These are phyloP conservation scores for Thymelicus sylvestris DNA, from an alignment of 2,888 invertebrate species.

Conservation along the genomic window DNA sequence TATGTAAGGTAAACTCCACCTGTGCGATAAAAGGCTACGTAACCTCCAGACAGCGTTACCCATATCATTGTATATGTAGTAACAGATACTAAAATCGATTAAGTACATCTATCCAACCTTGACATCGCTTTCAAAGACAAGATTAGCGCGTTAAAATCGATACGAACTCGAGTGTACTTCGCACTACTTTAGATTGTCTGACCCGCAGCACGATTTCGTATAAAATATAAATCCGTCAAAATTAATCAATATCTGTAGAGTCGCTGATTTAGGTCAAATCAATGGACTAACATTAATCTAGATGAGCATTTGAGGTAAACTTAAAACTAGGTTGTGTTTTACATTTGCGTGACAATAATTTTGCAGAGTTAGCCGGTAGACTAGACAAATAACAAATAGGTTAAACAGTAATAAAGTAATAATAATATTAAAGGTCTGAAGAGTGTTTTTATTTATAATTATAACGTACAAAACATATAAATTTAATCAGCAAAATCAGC, in stretches of 20 bases:
- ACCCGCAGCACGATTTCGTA: slow-evolving; percentile 23
- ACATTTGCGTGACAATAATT: neutral
- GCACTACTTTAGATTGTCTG: slow-evolving; percentile 12
- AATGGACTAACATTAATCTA: slow-evolving; percentile 7
- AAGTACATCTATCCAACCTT: slow-evolving; percentile 26
- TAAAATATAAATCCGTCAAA: slow-evolving; percentile 35
- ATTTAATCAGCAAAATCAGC: too few relatives aligned
- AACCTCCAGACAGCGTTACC: neutral
- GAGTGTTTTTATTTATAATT: too few relatives aligned
- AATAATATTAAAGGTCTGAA: too few relatives aligned
- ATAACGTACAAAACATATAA: too few relatives aligned
- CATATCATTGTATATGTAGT: neutral
- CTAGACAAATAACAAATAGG: too few relatives aligned
- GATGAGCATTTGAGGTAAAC: slow-evolving; percentile 1
- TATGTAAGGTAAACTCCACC: too few relatives aligned
- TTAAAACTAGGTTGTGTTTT: neutral
- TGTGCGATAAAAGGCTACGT: neutral
- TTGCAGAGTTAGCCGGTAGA: too few relatives aligned
- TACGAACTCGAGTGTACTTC: slow-evolving; percentile 21
- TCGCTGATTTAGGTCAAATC: slow-evolving; percentile 22
- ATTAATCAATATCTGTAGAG: slow-evolving; percentile 24
- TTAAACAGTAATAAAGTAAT: too few relatives aligned
- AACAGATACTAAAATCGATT: slow-evolving; percentile 15
- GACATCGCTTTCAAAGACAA: slow-evolving; percentile 31
- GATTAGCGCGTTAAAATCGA: slow-evolving; percentile 29